These are phyloP conservation scores for Nemotelus nigrinus DNA, from an alignment of 2,888 invertebrate genomes.

Conservation along the genomic window DNA sequence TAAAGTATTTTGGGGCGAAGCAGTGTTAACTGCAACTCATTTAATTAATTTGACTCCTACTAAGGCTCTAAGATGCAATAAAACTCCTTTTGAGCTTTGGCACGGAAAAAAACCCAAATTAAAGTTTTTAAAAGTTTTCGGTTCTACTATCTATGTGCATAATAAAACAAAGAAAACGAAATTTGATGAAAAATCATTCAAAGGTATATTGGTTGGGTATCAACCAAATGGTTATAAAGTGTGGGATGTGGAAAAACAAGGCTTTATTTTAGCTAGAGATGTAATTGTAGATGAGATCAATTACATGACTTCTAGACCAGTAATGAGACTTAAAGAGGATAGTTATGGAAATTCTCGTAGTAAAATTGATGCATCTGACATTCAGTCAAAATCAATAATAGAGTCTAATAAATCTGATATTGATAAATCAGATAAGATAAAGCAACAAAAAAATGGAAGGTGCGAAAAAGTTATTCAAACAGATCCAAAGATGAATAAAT, in stretches of 20 bases:
- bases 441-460: conserved; percentile 11
- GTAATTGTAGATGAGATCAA: conserved; percentile 58
- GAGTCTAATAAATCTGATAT: conserved; percentile 24
- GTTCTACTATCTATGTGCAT: too few species aligned
- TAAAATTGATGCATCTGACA: conserved; percentile 37
- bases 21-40: conserved; percentile 59
- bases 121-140: too few species aligned
- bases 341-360: neutral
- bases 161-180: too few species aligned
- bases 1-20: conserved; percentile 61
- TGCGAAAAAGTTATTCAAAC: too few species aligned
- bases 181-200: too few species aligned
- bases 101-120: conserved; percentile 57
- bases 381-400: conserved; percentile 18
- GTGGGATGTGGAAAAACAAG: conserved; percentile 55
- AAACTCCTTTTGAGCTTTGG: conserved; percentile 62
- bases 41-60: conserved; percentile 60
- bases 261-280: conserved; percentile 57
- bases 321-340: neutral
- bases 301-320: conserved; percentile 54
- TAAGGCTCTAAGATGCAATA: conserved; percentile 55
- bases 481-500: too few species aligned
- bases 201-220: too few species aligned
- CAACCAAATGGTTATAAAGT: conserved; percentile 60
- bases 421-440: conserved; percentile 19